Evolutionary conservation across 2,113 vertebrate species (phyloP).

Genomic region (Brachionichthys hirsutus): DNA sequence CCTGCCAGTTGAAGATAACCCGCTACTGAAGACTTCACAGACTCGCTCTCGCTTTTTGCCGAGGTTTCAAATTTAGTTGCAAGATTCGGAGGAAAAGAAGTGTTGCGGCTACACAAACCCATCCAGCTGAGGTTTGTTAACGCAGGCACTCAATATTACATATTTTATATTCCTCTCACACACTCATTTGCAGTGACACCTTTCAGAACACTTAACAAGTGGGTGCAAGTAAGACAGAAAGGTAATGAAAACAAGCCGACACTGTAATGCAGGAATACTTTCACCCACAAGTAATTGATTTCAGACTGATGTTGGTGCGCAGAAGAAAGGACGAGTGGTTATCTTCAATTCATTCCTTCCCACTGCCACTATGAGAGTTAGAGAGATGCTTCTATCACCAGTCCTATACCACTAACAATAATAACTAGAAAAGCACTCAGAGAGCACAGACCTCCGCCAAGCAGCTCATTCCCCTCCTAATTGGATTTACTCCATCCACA

Average conservation of each 20-base stretch:
- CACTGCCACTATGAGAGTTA: not conserved
- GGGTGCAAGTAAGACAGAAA: not conserved
- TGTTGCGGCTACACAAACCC: slow-evolving; percentile 22
- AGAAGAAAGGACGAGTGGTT: not conserved
- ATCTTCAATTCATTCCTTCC: not conserved
- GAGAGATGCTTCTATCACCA: too few relatives aligned
- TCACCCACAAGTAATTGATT: slow-evolving; percentile 1
- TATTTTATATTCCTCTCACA: not conserved
- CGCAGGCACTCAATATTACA: slow-evolving; percentile 6
- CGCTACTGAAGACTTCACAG: slow-evolving; percentile 32
- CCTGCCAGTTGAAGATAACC: slow-evolving; percentile 58
- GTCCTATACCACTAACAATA: too few relatives aligned
- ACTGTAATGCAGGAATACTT: not conserved
- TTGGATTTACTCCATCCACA: too few relatives aligned
- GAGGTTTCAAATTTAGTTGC: slow-evolving; percentile 61
- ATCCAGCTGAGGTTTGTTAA: slow-evolving; percentile 41
- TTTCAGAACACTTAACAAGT: slow-evolving; percentile 3
- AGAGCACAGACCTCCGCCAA: too few relatives aligned
- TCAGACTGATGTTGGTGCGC: not conserved
- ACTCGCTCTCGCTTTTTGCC: slow-evolving; percentile 40
- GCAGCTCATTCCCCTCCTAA: too few relatives aligned
- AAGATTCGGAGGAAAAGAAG: slow-evolving; percentile 54
- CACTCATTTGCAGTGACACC: not conserved
- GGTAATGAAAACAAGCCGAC: slow-evolving; percentile 8
- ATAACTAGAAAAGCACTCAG: not conserved